Evolutionary conservation across 2,797 vertebrate species (phyloP).

Genomic region (Leucoraja ocellata): DNA sequence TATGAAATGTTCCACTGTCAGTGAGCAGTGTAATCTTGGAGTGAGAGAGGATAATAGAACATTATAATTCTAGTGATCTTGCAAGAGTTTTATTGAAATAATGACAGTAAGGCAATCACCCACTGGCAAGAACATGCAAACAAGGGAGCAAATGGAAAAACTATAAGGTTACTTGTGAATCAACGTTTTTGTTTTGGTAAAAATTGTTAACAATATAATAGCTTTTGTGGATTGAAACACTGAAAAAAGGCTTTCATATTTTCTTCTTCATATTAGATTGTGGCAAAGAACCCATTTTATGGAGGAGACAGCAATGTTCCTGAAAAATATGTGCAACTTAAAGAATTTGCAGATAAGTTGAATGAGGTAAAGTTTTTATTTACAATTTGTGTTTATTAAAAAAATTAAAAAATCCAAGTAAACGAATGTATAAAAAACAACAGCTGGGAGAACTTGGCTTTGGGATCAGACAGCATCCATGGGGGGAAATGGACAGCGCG

Average conservation of each 20-base stretch:
- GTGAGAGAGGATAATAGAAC: background rate
- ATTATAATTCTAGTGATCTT: background rate
- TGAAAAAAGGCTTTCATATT: background rate
- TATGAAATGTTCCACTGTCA: background rate
- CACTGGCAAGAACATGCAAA: background rate
- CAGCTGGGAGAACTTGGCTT: no score
- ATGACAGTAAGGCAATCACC: background rate
- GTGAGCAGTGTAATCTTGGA: background rate
- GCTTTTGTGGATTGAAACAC: background rate
- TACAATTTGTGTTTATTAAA: background rate
- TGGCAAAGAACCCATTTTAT: constrained; percentile 81
- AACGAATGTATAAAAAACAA: background rate
- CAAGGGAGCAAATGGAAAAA: background rate
- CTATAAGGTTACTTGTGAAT: background rate
- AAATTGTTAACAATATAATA: background rate
- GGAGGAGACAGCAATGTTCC: constrained; percentile 72
- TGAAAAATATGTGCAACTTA: constrained; percentile 59
- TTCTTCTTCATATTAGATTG: constrained; percentile 50
- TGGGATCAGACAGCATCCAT: no score
- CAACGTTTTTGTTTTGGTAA: background rate
- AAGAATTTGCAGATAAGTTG: constrained; percentile 69
- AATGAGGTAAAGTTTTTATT: constrained; percentile 57
- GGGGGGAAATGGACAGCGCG: no score
- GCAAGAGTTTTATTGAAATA: background rate
- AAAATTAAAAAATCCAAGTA: background rate